Conservation (phyloP, 2,888 invertebrate genomes). For the Dryococelus australis region DNA sequence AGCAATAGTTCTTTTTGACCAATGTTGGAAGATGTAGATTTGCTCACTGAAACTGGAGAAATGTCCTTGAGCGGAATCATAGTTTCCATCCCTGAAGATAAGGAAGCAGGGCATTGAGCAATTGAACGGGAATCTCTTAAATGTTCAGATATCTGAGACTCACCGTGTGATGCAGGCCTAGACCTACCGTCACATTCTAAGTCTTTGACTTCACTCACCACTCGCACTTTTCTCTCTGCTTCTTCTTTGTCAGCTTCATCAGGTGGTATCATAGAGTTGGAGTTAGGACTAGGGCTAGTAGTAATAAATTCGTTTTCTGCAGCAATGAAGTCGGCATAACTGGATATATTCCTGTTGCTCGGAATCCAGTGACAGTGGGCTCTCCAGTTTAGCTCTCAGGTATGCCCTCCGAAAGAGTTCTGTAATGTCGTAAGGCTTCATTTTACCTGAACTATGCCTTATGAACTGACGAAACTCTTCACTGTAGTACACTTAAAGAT, state of each 20-base stretch:
- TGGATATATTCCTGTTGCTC: background rate
- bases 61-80: background rate
- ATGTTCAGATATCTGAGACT: background rate
- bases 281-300: background rate
- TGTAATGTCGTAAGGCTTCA: background rate
- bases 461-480: conserved; percentile 2
- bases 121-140: background rate
- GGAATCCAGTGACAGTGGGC: background rate
- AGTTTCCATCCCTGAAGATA: background rate
- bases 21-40: background rate
- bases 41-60: background rate
- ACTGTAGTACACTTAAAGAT: conserved; percentile 22
- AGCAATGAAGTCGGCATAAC: background rate
- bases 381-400: background rate
- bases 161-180: background rate
- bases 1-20: background rate
- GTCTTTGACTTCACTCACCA: background rate
- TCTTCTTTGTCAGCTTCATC: background rate
- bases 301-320: background rate
- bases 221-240: background rate
- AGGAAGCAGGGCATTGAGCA: background rate
- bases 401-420: background rate
- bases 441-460: background rate
- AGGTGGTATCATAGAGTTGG: background rate
- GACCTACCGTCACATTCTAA: background rate